Percentiles rank a stretch among this genome's conserved stretches.
phyloP scores from a whole-genome alignment of 2,888 invertebrate species.

The Agriopis marginaria region DNA sequence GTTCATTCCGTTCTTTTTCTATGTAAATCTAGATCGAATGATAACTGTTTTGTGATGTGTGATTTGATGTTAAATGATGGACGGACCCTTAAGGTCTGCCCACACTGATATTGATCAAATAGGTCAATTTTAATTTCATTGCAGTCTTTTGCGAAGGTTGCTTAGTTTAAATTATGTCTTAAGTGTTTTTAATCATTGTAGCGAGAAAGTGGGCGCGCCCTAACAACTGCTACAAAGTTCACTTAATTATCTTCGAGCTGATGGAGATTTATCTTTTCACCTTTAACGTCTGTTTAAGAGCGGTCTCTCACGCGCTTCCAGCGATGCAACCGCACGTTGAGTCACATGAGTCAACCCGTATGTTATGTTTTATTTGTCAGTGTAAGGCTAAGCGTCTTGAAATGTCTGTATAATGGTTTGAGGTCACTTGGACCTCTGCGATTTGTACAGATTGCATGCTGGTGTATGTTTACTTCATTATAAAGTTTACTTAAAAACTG shows the following conservation, averaged over 20 bases:
- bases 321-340: too few species aligned
- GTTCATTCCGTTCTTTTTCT: constrained; percentile 78
- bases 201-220: constrained; percentile 51
- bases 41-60: constrained; percentile 75
- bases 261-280: constrained; percentile 21
- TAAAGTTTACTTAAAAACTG: too few species aligned
- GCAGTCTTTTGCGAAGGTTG: constrained; percentile 1
- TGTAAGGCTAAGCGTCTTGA: constrained; percentile 75
- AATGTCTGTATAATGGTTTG: constrained; percentile 69
- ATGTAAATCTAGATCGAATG: constrained; percentile 73
- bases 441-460: too few species aligned
- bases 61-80: constrained; percentile 69
- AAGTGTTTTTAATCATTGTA: constrained; percentile 39
- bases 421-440: background rate
- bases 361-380: constrained; percentile 60
- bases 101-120: constrained; percentile 59
- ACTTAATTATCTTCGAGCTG: constrained; percentile 1
- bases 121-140: constrained; percentile 59
- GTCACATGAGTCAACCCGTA: too few species aligned
- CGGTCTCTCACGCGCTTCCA: too few species aligned
- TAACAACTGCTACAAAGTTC: background rate
- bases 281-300: constrained; percentile 6
- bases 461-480: background rate
- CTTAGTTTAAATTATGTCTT: constrained; percentile 8
- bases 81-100: constrained; percentile 53